Percentiles rank a stretch among this genome's conserved stretches.
phyloP scores from a whole-genome alignment of 2,888 invertebrate species.

The Ptychoptera contaminata region DNA sequence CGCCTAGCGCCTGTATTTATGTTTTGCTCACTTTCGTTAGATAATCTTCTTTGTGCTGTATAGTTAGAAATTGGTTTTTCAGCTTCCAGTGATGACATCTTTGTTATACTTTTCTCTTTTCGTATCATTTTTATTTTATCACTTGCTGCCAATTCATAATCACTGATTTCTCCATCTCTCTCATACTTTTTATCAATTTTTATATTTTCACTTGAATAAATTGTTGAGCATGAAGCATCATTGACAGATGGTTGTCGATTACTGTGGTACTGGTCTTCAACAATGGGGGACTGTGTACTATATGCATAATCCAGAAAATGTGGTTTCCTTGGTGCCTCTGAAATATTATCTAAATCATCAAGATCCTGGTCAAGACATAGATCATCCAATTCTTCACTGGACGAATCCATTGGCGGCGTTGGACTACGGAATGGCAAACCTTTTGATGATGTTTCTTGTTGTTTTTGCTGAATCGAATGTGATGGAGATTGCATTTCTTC shows the following conservation, averaged over 20 bases:
- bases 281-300: conserved; percentile 36
- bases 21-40: neutral
- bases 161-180: conserved; percentile 29
- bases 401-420: conserved; percentile 10
- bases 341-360: conserved; percentile 19
- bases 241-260: conserved; percentile 2
- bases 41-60: neutral
- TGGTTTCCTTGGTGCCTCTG: conserved; percentile 32
- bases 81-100: neutral
- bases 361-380: conserved; percentile 12
- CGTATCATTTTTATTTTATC: conserved; percentile 11
- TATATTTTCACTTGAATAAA: conserved; percentile 21
- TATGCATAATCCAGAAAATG: conserved; percentile 49
- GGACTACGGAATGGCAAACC: conserved; percentile 6
- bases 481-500: too few species aligned
- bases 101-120: neutral
- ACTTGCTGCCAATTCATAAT: conserved; percentile 29
- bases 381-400: conserved; percentile 13
- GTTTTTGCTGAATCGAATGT: too few species aligned
- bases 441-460: conserved; percentile 34
- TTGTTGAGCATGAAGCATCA: neutral
- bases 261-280: conserved; percentile 16
- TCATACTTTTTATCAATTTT: conserved; percentile 30
- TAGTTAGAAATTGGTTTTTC: neutral
- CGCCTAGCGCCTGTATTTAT: conserved; percentile 12